Base-by-base conservation (phyloP, 2,797 vertebrate species). In the Neostethus bicornis region DNA sequence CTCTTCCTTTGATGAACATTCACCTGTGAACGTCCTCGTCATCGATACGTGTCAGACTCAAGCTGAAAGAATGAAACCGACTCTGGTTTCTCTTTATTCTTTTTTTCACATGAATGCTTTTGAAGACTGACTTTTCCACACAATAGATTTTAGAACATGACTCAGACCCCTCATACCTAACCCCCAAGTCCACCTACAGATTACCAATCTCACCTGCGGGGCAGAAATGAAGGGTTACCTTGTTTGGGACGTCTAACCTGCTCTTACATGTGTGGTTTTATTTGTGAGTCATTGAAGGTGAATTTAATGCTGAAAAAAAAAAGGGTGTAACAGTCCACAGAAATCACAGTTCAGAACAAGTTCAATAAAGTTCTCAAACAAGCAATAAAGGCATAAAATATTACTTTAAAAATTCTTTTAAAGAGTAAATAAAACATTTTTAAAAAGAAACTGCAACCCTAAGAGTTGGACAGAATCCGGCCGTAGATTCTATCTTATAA, bases 141-240 rank as follows among this genome's bases (percentile, higher is more conserved):
- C 76, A 81, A 85, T 71, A 52, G 74, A 42, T 4, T n/a, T 14
- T 63, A 79, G 73, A 74, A 66, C 74, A 64, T 77, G 80, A 83
- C 50, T 20, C 70, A 61, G 21, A 61, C 46, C 23, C 46, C 43
- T 23, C 2, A n/a, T n/a, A n/a, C n/a, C n/a, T n/a, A n/a, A n/a
- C 53, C 47, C 41, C 24, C 32, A n/a, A n/a, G n/a, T n/a, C 31
- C 41, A 46, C 25, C 13, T 43, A 17, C 0, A n/a, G 10, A 35
- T 84, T 61, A 75, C 70, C 84, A 81, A 85, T 84, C 75, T 70
- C 19, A 72, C 82, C 80, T 85, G 12, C 16, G 51, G 82, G 81
- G 72, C 3, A 60, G 5, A 4, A 26, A 66, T 74, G 53, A 45
- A 66, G 48, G 66, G 29, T 77, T 66, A 80, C 66, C 69, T 77